phyloP scores from a whole-genome alignment of 2,888 invertebrate species.

The Plutella xylostella region DNA sequence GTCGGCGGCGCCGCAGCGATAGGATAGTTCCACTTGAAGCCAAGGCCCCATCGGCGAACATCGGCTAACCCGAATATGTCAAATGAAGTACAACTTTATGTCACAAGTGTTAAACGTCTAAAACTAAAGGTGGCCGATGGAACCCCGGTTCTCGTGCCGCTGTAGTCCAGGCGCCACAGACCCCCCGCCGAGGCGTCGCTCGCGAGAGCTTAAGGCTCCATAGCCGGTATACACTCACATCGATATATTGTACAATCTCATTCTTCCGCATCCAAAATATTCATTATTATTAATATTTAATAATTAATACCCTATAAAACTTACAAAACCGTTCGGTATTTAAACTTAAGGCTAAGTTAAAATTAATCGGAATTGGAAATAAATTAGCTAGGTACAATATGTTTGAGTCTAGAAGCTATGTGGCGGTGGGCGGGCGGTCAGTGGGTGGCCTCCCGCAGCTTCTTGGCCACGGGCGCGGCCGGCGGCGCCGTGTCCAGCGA shows the following conservation, averaged over 20 bases:
- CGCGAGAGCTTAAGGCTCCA: conserved; percentile 25
- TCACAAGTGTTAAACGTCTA: no score
- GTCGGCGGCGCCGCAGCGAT: not conserved
- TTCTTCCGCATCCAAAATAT: conserved; percentile 36
- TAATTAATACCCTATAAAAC: conserved; percentile 65
- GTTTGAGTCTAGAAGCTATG: conserved; percentile 63
- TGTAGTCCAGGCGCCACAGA: not conserved
- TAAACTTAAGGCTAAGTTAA: conserved; percentile 67
- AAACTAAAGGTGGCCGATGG: no score
- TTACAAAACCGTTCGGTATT: conserved; percentile 68
- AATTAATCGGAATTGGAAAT: conserved; percentile 72
- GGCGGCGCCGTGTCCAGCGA: conserved; percentile 52
- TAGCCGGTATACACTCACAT: conserved; percentile 41
- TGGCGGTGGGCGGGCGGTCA: conserved; percentile 54
- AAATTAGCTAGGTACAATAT: conserved; percentile 72
- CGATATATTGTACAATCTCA: conserved; percentile 54
- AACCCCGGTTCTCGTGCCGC: no score
- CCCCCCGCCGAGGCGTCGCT: not conserved
- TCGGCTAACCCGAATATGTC: no score
- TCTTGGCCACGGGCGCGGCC: conserved; percentile 52
- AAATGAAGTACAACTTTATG: no score
- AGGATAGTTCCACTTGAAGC: not conserved
- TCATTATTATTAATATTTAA: conserved; percentile 23
- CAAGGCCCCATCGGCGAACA: not conserved
- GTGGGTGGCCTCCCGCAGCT: conserved; percentile 59